Base-by-base conservation (phyloP, 2,113 vertebrate species). In the Solenodon paradoxus region DNA sequence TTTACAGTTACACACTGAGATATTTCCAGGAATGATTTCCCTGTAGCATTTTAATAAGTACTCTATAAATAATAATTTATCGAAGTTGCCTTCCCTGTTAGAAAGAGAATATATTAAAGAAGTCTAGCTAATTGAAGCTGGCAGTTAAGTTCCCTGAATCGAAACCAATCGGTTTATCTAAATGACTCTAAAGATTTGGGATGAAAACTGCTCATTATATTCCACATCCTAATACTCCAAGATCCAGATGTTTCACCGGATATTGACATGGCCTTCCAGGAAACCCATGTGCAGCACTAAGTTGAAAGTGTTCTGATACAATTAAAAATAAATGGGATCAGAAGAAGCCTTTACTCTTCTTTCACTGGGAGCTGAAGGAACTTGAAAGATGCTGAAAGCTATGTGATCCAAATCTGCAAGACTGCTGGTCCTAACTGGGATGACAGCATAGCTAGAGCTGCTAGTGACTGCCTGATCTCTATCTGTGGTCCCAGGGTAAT, bases 11-110 rank as follows among this genome's bases (percentile, higher is more conserved):
- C 96, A 95, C 92, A 97, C 96, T 97, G 96, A 98, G 97, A 98
- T 97, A 95, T 98, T 98, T 98, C 98, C 98, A 98, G 98, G 98
- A 98, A 98, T 98, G 98, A 98, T 98, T 98, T 98, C 98, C 96
- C 98, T 81, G 96, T 97, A 97, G 98, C 97, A 98, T 98, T 96
- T 98, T 98, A 98, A 98, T 98, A 98, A 98, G 97, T 98, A 97
- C 97, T 97, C 97, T 97, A 98, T 98, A 98, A 98, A 98, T 98
- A 98, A 98, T 98, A 98, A 97, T 97, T 98, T 98, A 98, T 98
- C 74, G 91, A 96, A 47, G 19, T 97, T 96, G 92, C 97, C 98
- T 98, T 89, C 40, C 72, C 11, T 88, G 83, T 97, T 95, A 95
- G 95, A 88, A 90, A 94, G 88, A 80, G 32, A 83, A 82, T 93